phyloP scores from a whole-genome alignment of 1,140 invertebrate genomes.

The Leptinotarsa texana region DNA sequence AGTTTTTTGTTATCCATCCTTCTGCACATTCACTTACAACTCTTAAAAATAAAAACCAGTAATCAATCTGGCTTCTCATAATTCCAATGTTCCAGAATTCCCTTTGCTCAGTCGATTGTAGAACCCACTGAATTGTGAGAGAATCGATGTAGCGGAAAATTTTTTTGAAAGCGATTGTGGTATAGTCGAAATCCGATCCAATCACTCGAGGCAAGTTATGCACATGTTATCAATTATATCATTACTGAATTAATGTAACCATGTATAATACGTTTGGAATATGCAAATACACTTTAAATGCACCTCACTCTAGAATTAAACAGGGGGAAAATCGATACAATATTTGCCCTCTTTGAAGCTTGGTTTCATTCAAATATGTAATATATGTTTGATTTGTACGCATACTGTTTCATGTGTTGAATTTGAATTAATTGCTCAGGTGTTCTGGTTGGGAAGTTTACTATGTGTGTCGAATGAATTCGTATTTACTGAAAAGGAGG shows the following conservation, averaged over 20 bases:
- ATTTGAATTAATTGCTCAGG: too few species aligned
- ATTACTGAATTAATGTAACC: slow-evolving; percentile 38
- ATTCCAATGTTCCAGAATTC: not conserved
- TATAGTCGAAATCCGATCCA: not conserved
- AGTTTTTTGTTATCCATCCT: too few species aligned
- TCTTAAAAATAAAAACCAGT: too few species aligned
- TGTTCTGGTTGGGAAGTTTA: too few species aligned
- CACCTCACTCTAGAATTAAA: slow-evolving; percentile 34
- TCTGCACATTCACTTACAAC: too few species aligned
- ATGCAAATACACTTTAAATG: slow-evolving; percentile 41
- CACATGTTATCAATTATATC: slow-evolving; percentile 42
- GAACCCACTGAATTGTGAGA: not conserved
- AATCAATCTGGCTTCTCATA: too few species aligned
- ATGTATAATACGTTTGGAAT: slow-evolving; percentile 37
- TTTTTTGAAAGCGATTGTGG: not conserved
- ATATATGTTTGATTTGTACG: not conserved
- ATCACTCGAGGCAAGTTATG: slow-evolving; percentile 22
- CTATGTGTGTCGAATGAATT: too few species aligned
- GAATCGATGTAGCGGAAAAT: not conserved
- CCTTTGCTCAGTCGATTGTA: not conserved
- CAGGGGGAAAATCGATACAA: slow-evolving; percentile 36
- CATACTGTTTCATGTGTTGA: too few species aligned
- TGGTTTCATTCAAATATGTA: slow-evolving; percentile 11
- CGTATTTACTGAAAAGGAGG: too few species aligned
- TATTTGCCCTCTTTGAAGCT: slow-evolving; percentile 26